These are phyloP conservation scores for Cynocephalus volans DNA, from an alignment of 2,113 vertebrate genomes.

Conservation along the genomic window DNA sequence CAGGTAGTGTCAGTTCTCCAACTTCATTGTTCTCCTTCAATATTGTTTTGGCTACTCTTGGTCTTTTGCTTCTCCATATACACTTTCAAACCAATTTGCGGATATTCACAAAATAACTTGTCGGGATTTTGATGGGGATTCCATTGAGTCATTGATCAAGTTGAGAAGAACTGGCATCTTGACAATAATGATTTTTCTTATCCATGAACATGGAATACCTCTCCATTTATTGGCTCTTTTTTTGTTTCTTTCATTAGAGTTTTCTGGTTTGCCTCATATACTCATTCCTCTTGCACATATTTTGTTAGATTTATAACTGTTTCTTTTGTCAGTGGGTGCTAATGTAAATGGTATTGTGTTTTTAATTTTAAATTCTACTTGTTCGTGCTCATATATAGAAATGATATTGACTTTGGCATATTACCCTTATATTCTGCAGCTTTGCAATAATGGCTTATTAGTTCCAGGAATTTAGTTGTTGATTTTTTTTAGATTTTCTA, in stretches of 20 bases:
- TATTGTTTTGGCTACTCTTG: background rate
- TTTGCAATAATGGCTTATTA: background rate
- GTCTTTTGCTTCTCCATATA: background rate
- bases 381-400: background rate
- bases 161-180: background rate
- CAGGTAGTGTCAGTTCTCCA: background rate
- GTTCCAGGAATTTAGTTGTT: background rate
- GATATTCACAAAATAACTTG: background rate
- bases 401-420: background rate
- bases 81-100: background rate
- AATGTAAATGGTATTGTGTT: background rate
- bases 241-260: background rate
- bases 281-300: background rate
- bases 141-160: background rate
- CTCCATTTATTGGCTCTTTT: background rate
- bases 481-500: background rate
- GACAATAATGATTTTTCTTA: background rate
- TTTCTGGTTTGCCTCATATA: background rate
- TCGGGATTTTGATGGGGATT: background rate
- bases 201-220: background rate
- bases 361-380: background rate
- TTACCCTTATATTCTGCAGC: background rate
- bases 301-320: background rate
- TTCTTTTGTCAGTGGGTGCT: background rate
- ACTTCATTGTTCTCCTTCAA: background rate